These are phyloP conservation scores for Ditylenchus dipsaci DNA, from an alignment of 1,140 invertebrate species.

Conservation along the genomic window DNA sequence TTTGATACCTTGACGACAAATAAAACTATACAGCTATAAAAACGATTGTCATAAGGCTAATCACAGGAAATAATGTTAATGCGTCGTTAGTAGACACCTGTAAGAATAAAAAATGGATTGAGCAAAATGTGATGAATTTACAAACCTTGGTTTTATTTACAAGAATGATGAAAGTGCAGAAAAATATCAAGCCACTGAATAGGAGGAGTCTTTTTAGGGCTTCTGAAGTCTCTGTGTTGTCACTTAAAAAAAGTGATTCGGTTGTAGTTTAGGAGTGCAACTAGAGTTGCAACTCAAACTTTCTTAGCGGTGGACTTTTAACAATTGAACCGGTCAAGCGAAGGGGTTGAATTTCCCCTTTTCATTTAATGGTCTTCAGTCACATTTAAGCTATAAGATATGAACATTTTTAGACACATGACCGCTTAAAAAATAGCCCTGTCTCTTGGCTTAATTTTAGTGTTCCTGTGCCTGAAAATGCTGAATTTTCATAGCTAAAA, in stretches of 20 bases:
- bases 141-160: not conserved
- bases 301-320: too few species aligned
- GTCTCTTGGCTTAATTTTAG: too few species aligned
- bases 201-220: not conserved
- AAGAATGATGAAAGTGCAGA: not conserved
- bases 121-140: not conserved
- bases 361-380: too few species aligned
- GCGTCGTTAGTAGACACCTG: not conserved
- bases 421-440: too few species aligned
- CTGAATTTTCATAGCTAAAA: too few species aligned
- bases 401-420: too few species aligned
- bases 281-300: too few species aligned
- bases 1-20: not conserved
- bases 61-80: not conserved
- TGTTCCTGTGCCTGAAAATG: too few species aligned
- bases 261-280: too few species aligned
- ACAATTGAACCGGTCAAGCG: too few species aligned
- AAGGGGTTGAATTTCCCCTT: too few species aligned
- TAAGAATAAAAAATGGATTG: not conserved
- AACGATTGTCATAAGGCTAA: not conserved
- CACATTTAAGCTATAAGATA: too few species aligned
- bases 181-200: not conserved
- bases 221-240: not conserved
- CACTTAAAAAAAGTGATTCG: not conserved
- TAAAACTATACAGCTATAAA: not conserved